Conservation (phyloP, 53 echinoderm and acorn worm species). For the Henricia sp. region DNA sequence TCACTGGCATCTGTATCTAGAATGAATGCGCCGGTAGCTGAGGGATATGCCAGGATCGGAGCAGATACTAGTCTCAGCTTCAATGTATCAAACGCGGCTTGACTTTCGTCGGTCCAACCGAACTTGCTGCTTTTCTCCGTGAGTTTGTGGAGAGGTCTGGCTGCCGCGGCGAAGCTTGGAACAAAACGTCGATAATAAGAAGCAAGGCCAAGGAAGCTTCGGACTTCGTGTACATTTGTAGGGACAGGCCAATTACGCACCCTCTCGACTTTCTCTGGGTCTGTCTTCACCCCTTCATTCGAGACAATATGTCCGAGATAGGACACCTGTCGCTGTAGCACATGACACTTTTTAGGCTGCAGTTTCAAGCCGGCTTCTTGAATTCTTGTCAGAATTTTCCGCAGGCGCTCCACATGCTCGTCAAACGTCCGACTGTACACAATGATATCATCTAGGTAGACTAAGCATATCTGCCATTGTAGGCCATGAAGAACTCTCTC, state of each 20-base stretch:
- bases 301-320: constrained; percentile 64
- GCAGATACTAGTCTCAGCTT: background rate
- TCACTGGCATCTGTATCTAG: constrained; percentile 37
- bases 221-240: too few species aligned
- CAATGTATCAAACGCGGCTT: background rate
- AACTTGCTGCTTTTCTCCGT: constrained; percentile 11
- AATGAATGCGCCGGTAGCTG: background rate
- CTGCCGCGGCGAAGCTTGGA: constrained; percentile 1
- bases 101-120: background rate
- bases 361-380: constrained; percentile 62
- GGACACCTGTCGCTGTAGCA: constrained; percentile 43
- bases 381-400: constrained; percentile 42
- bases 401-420: constrained; percentile 33
- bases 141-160: constrained; percentile 22
- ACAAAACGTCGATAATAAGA: constrained; percentile 46
- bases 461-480: constrained; percentile 53
- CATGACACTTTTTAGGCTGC: constrained; percentile 64
- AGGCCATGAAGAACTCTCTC: constrained; percentile 42
- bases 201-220: constrained; percentile 17
- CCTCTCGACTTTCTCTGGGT: constrained; percentile 12
- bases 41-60: constrained; percentile 4
- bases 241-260: constrained; percentile 22
- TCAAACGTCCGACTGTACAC: constrained; percentile 38
- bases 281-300: constrained; percentile 36
- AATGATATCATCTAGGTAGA: constrained; percentile 67